Evolutionary conservation across 2,888 invertebrate species (phyloP), one percentile per base, ranked within the genome.

Genomic region (Chromoteleia sp.): DNA sequence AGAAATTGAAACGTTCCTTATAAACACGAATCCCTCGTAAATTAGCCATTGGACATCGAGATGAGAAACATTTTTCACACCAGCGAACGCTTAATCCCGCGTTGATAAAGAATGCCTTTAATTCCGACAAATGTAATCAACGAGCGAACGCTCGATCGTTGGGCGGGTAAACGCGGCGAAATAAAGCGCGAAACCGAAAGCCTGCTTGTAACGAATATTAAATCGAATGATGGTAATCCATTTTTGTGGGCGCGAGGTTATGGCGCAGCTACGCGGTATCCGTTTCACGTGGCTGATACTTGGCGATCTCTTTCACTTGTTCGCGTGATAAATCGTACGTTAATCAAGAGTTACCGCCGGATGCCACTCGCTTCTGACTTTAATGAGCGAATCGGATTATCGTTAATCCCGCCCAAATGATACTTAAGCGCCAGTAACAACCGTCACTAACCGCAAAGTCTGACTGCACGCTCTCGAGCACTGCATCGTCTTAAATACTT

Each of bases 361-460:
- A 74, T 77, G 81, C 78, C 79, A 61, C 81, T 83, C 83, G 83
- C 78, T 79, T 82, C 77, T 78, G 80, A 68, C 82, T 83, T 76
- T 77, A 84, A 77, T 83, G 83, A 76, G 80, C 41, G 77, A 83
- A 85, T 84, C 81, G 84, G 87, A 87, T 88, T 86, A 86, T 85
- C 84, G 83, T 85, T 86, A 87, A 88, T 87, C 86, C 86, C 84
- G 82, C 83, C 84, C 86, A 86, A 88, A 88, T 84, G 87, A 88
- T 86, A 86, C 87, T 88, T 88, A 87, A 87, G 86, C 85, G 84
- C 82, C 84, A 39, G 82, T 84, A 87, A 86, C 85, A 84, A 84
- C 81, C 84, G 77, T 83, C 73, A 74, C 84, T 79, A 83, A 85
- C 82, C 78, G 76, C 79, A 45, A 68, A 56, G 65, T 76, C 68